Percentiles rank a stretch among this genome's conserved stretches.
Evolutionary conservation across 2,888 invertebrate species (phyloP).

Genomic region (Agrotis segetum): DNA sequence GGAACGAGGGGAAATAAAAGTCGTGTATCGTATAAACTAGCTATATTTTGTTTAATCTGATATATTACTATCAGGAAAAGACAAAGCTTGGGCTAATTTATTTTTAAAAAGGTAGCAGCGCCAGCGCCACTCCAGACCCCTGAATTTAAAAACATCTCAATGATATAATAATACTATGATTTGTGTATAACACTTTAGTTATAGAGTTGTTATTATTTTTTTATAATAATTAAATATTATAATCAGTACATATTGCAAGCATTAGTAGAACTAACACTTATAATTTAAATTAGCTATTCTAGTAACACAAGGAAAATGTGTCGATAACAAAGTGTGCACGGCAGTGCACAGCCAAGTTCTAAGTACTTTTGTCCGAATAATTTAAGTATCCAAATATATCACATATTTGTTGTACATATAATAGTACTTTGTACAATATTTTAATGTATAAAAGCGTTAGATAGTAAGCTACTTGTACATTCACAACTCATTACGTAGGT

Average conservation of each 20-base stretch:
- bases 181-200: conserved; percentile 57
- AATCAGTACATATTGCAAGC: conserved; percentile 62
- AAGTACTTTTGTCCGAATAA: conserved; percentile 64
- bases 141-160: conserved; percentile 46
- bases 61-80: conserved; percentile 91
- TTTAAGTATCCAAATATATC: conserved; percentile 64
- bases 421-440: conserved; percentile 58
- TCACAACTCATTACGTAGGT: conserved; percentile 66
- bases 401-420: conserved; percentile 58
- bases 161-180: conserved; percentile 55
- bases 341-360: conserved; percentile 50
- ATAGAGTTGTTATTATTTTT: conserved; percentile 41
- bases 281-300: conserved; percentile 52
- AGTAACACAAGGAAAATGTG: conserved; percentile 47
- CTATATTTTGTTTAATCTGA: conserved; percentile 91
- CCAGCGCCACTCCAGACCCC: conserved; percentile 83
- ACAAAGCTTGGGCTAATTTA: conserved; percentile 91
- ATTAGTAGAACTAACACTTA: conserved; percentile 64
- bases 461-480: conserved; percentile 60
- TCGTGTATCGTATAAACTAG: conserved; percentile 71
- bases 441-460: conserved; percentile 52
- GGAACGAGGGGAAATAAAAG: conserved; percentile 74
- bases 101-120: conserved; percentile 86
- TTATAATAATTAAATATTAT: conserved; percentile 55
- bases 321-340: conserved; percentile 43